Conservation (phyloP, 2,888 invertebrate genomes). For the Gortyna flavago region DNA sequence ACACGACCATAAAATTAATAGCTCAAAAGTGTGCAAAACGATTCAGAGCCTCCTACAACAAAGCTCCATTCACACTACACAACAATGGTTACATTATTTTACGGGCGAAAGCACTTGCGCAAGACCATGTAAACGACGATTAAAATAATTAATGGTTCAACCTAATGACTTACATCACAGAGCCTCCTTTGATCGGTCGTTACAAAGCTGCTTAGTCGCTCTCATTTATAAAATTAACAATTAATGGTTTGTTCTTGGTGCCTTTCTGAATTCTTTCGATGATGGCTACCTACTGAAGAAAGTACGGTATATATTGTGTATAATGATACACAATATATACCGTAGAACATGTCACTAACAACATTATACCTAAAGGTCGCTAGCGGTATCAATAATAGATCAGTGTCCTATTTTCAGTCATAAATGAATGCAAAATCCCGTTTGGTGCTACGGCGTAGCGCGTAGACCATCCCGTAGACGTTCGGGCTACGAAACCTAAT, state of each 20-base stretch:
- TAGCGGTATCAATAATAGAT: background rate
- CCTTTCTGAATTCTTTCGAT: conserved; percentile 21
- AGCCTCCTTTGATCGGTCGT: conserved; percentile 71
- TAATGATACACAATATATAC: too few relatives aligned
- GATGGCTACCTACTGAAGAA: conserved; percentile 15
- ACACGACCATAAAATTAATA: conserved; percentile 74
- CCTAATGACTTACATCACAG: conserved; percentile 84
- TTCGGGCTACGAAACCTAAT: conserved; percentile 13
- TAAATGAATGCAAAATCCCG: background rate
- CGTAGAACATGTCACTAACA: background rate
- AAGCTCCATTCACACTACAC: conserved; percentile 81
- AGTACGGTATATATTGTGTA: too few relatives aligned
- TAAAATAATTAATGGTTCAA: conserved; percentile 87
- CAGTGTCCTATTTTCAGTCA: conserved; percentile 9
- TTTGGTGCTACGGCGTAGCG: conserved; percentile 46
- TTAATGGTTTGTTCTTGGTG: conserved; percentile 51
- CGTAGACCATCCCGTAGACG: conserved; percentile 45
- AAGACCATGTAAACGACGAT: conserved; percentile 83
- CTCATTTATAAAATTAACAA: conserved; percentile 67
- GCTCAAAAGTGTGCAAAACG: conserved; percentile 75
- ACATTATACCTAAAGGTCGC: background rate
- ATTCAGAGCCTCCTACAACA: conserved; percentile 80
- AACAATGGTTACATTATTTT: conserved; percentile 88
- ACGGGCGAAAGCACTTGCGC: conserved; percentile 84
- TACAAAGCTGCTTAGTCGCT: conserved; percentile 70